These are phyloP conservation scores for Chauna torquata DNA, from an alignment of 2,113 vertebrate species.

Conservation along the genomic window DNA sequence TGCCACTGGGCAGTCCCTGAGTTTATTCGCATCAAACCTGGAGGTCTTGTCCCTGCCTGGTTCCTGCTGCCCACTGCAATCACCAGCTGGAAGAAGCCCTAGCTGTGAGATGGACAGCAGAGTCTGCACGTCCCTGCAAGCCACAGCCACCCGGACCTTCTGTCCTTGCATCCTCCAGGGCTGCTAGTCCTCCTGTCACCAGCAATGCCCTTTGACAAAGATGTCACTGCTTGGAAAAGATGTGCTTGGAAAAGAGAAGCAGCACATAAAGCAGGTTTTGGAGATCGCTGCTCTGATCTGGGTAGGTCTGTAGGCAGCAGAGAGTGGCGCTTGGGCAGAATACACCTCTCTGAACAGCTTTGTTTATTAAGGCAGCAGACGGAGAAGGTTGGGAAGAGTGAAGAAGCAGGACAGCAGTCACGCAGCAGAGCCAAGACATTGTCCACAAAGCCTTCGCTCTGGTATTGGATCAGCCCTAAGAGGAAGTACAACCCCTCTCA, in stretches of 20 bases:
- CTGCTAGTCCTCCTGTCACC: conserved; percentile 2
- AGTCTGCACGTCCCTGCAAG: neutral
- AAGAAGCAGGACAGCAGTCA: neutral
- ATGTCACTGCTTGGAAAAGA: neutral
- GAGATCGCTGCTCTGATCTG: neutral
- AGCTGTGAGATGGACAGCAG: neutral
- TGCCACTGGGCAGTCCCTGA: neutral
- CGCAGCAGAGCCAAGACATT: neutral
- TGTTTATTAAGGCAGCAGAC: neutral
- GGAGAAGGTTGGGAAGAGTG: neutral
- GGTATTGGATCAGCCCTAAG: neutral
- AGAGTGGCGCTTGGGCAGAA: neutral
- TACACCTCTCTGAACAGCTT: neutral
- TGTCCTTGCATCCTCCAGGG: conserved; percentile 9
- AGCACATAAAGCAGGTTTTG: neutral
- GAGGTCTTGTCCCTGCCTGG: neutral
- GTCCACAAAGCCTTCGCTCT: neutral
- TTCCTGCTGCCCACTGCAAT: neutral
- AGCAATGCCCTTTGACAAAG: conserved; percentile 13
- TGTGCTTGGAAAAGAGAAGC: neutral
- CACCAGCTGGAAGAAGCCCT: neutral
- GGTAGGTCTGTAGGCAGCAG: neutral
- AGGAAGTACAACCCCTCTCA: neutral
- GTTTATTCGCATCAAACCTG: neutral
- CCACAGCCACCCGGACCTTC: neutral